Evolutionary conservation across 1,140 invertebrate genomes (phyloP).

Genomic region (Pissodes strobi): DNA sequence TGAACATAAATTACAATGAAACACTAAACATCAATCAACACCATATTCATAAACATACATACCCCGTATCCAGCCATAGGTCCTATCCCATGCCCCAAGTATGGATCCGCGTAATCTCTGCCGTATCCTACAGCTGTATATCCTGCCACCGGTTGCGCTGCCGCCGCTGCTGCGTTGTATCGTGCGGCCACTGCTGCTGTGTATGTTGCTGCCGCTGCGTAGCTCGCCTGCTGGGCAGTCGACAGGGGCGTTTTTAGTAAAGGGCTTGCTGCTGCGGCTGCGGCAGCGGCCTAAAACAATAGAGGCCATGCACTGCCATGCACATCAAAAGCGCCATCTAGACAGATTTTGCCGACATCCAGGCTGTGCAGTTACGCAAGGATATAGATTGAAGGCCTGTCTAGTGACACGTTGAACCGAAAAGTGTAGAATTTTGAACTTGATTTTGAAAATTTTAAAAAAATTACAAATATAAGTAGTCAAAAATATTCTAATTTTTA

Average conservation of each 20-base stretch:
- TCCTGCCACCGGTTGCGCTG: slow-evolving; percentile 65
- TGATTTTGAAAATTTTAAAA: too few relatives aligned
- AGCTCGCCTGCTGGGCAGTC: slow-evolving; percentile 73
- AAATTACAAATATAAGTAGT: too few relatives aligned
- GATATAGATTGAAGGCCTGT: not conserved
- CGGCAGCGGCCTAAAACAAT: slow-evolving; percentile 69
- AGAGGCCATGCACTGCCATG: slow-evolving; percentile 60
- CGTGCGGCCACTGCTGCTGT: slow-evolving; percentile 83
- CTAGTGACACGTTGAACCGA: too few relatives aligned
- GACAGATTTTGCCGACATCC: not conserved
- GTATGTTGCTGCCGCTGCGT: slow-evolving; percentile 80
- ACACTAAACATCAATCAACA: not conserved
- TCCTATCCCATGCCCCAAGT: slow-evolving; percentile 93
- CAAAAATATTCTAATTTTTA: too few relatives aligned
- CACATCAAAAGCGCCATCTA: slow-evolving; percentile 53
- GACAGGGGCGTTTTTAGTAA: slow-evolving; percentile 61
- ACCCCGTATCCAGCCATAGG: slow-evolving; percentile 95
- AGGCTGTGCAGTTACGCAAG: slow-evolving; percentile 13
- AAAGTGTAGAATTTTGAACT: too few relatives aligned
- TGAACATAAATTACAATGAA: too few relatives aligned
- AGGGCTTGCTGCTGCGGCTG: slow-evolving; percentile 66
- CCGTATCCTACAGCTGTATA: slow-evolving; percentile 79
- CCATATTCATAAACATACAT: slow-evolving; percentile 51
- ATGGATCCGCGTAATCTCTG: slow-evolving; percentile 91
- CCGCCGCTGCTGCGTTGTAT: slow-evolving; percentile 69